phyloP scores from a whole-genome alignment of 1,140 invertebrate species.

The Caenorhabditis brenneri region DNA sequence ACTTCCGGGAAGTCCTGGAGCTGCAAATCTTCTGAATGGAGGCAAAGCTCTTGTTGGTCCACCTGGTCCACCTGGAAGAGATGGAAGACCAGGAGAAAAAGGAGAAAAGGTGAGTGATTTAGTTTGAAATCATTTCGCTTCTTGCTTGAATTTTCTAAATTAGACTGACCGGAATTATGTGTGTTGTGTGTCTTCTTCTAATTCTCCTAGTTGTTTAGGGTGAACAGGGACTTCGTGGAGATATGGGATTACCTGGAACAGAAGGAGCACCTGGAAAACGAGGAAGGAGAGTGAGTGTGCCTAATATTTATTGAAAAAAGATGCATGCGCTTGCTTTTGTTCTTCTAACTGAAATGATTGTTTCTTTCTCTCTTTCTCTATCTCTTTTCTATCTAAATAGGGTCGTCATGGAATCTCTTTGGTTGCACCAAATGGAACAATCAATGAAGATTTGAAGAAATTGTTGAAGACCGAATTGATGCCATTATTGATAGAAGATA shows the following conservation, averaged over 20 bases:
- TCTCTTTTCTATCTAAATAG: slow-evolving; percentile 42
- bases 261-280: slow-evolving; percentile 55
- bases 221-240: slow-evolving; percentile 52
- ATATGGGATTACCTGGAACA: slow-evolving; percentile 48
- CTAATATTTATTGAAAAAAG: too few species aligned
- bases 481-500: slow-evolving; percentile 56
- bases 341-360: not conserved
- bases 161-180: not conserved
- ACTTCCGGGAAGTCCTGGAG: slow-evolving; percentile 47
- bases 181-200: slow-evolving; percentile 44
- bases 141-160: not conserved
- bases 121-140: slow-evolving; percentile 46
- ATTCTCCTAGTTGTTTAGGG: slow-evolving; percentile 43
- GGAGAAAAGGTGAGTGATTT: slow-evolving; percentile 65
- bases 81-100: slow-evolving; percentile 62
- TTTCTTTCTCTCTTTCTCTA: slow-evolving; percentile 4
- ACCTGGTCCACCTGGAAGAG: slow-evolving; percentile 48
- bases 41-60: slow-evolving; percentile 36
- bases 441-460: slow-evolving; percentile 46
- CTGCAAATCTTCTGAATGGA: not conserved
- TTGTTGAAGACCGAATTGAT: slow-evolving; percentile 56
- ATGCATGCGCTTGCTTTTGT: not conserved
- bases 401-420: slow-evolving; percentile 45
- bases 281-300: slow-evolving; percentile 54
- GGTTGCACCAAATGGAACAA: slow-evolving; percentile 38